phyloP scores from a whole-genome alignment of 2,888 invertebrate genomes.

The Gymnosoma rotundatum region DNA sequence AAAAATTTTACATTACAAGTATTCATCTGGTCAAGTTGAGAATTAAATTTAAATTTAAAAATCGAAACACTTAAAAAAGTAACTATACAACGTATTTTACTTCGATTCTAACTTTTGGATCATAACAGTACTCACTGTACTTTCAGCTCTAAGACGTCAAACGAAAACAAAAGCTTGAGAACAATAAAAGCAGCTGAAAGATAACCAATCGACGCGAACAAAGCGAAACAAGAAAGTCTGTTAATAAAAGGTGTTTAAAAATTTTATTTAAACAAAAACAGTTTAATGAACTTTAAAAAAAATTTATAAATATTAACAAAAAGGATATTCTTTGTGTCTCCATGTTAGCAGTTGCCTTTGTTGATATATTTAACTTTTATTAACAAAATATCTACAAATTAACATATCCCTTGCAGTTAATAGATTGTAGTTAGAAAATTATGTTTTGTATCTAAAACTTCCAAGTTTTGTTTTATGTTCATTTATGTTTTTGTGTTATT shows the following conservation, averaged over 20 bases:
- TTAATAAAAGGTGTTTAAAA: constrained; percentile 1
- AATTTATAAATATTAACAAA: background rate
- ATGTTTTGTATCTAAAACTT: too few relatives aligned
- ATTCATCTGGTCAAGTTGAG: too few relatives aligned
- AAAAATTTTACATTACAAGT: too few relatives aligned
- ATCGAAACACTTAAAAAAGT: background rate
- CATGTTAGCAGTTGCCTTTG: background rate
- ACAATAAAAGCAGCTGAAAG: constrained; percentile 15
- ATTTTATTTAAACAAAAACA: background rate
- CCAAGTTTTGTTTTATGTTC: too few relatives aligned
- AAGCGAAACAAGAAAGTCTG: background rate
- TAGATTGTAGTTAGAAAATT: too few relatives aligned
- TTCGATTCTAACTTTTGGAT: constrained; percentile 31
- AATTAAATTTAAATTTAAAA: too few relatives aligned
- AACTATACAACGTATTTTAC: constrained; percentile 12
- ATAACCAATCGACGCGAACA: background rate
- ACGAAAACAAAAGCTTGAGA: constrained; percentile 43
- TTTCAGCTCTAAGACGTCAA: constrained; percentile 16
- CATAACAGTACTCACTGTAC: constrained; percentile 39
- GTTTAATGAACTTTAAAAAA: constrained; percentile 29
- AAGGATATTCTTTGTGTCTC: background rate
- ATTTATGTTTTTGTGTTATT: too few relatives aligned
- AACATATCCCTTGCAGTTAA: too few relatives aligned
- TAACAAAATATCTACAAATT: background rate
- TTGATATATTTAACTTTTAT: background rate